Evolutionary conservation across 2,113 vertebrate genomes (phyloP).

Genomic region (Archocentrus centrarchus): DNA sequence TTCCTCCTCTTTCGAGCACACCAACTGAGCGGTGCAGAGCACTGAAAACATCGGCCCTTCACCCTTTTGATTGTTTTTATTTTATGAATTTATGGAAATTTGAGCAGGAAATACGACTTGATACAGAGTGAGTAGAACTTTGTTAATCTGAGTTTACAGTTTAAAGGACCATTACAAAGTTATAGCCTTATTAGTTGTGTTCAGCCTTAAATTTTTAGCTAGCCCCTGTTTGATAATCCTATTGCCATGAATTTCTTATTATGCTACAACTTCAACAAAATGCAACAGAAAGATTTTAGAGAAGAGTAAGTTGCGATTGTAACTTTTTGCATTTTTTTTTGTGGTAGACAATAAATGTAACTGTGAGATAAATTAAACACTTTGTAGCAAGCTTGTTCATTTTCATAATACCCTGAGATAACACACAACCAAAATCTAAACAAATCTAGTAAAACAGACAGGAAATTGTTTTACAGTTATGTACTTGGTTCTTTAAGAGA

Average conservation of each 20-base stretch:
- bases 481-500: neutral
- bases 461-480: neutral
- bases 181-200: neutral
- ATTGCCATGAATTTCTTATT: neutral
- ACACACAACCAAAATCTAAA: neutral
- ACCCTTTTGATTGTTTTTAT: neutral
- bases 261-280: neutral
- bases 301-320: neutral
- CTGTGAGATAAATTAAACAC: neutral
- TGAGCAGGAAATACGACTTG: neutral
- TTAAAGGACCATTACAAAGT: neutral
- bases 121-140: constrained; percentile 41
- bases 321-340: neutral
- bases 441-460: neutral
- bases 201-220: neutral
- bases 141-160: neutral
- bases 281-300: neutral
- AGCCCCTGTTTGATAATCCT: neutral
- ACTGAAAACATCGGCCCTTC: neutral
- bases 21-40: neutral
- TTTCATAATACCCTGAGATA: neutral
- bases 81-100: neutral
- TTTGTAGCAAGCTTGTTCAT: neutral
- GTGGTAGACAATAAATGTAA: neutral
- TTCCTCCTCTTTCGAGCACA: constrained; percentile 42